phyloP scores from a whole-genome alignment of 2,113 vertebrate species.

The Cettia cetti region DNA sequence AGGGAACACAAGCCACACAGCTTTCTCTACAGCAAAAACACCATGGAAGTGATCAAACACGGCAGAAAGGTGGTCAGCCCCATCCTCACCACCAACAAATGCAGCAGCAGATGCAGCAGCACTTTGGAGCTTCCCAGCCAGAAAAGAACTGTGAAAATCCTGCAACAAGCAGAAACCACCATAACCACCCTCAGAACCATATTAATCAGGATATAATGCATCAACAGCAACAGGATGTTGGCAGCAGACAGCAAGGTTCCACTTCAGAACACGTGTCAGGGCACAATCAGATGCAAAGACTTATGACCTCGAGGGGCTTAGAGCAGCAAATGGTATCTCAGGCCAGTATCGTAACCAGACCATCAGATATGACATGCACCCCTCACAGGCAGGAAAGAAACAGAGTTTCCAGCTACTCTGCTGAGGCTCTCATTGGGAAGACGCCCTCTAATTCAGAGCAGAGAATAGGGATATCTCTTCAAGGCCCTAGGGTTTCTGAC shows the following conservation, averaged over 20 bases:
- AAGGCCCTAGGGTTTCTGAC: slow-evolving; percentile 84
- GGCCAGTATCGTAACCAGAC: slow-evolving; percentile 83
- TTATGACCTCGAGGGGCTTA: slow-evolving; percentile 87
- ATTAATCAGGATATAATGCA: slow-evolving; percentile 80
- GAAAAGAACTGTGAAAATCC: slow-evolving; percentile 93
- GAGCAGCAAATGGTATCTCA: slow-evolving; percentile 94
- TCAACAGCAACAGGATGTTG: slow-evolving; percentile 79
- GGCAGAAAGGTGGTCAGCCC: slow-evolving; percentile 72
- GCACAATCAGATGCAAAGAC: slow-evolving; percentile 88
- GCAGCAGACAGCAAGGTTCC: slow-evolving; percentile 76
- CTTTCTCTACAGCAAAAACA: slow-evolving; percentile 88
- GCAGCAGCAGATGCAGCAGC: slow-evolving; percentile 84
- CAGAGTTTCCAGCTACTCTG: slow-evolving; percentile 95
- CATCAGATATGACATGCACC: slow-evolving; percentile 86
- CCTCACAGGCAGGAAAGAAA: slow-evolving; percentile 93
- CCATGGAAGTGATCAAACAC: slow-evolving; percentile 79
- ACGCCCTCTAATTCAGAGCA: slow-evolving; percentile 85
- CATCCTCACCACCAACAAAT: slow-evolving; percentile 79
- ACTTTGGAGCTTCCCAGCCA: slow-evolving; percentile 84
- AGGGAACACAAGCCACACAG: slow-evolving; percentile 80
- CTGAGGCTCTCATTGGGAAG: slow-evolving; percentile 95
- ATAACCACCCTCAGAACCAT: slow-evolving; percentile 79
- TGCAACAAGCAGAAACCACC: slow-evolving; percentile 77
- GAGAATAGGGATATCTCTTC: slow-evolving; percentile 88
- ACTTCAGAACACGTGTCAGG: slow-evolving; percentile 73